Evolutionary conservation across 2,888 invertebrate genomes (phyloP), one percentile per base, ranked within the genome.

Genomic region (Clusia tigrina): DNA sequence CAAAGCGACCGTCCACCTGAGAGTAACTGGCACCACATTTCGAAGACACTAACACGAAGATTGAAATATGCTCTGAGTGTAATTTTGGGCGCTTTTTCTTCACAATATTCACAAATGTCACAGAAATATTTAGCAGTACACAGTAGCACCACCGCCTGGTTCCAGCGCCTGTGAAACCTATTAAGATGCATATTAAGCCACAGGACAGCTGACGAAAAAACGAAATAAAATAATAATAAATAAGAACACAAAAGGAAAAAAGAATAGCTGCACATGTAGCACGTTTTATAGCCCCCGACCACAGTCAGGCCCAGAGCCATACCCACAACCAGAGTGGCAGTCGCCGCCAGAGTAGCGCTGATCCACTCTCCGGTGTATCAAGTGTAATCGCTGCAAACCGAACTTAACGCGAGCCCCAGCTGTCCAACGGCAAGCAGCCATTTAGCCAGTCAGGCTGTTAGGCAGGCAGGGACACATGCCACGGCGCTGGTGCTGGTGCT

Each of bases 161-260:
- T n/a, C 9, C n/a, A 32, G 58, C 51, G n/a, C 54, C 59, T 42
- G 38, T 54, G 10, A 54, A 60, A 60, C 25, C 59, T 60, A 60
- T 60, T 60, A 60, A 60, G 59, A 37, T 52, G 59, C 59, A 60
- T 54, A 60, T 60, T 60, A 60, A 60, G 54, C 59, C 17, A 23
- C 38, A 25, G 24, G n/a, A 22, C 48, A 5, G 48, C 48, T 15
- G n/a, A 3, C 42, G 10, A 42, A 10, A n/a, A n/a, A n/a, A n/a
- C n/a, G n/a, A n/a, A n/a, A n/a, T n/a, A n/a, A n/a, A n/a, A n/a
- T n/a, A n/a, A n/a, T n/a, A n/a, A n/a, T n/a, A 5, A 42, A 17
- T 15, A 42, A 42, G n/a, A 32, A 42, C 42, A 42, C 10, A 42
- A 17, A 5, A 42, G 20, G 20, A 42, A 42, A 42, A 17, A 3